Evolutionary conservation across 2,888 invertebrate species (phyloP), one percentile per base, ranked within the genome.

Genomic region (Pseudococcus viburni): DNA sequence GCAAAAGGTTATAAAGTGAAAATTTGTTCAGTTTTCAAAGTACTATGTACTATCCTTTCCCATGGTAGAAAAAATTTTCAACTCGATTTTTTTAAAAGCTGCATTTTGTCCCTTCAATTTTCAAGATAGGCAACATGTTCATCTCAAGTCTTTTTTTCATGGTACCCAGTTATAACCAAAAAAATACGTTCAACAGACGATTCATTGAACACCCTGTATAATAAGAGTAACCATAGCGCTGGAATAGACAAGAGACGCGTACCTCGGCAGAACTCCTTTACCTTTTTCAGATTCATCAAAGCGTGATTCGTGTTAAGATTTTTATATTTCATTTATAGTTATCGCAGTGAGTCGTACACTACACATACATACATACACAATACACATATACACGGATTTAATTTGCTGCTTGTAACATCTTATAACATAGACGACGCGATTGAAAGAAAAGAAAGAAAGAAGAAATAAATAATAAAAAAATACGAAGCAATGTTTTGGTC

Each of bases 261-360:
- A 42, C 42, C n/a, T 80, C 42, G 42, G 42, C 80, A 80, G n/a
- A 73, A 33, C 80, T 39, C 11, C 39, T 33, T 39, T 39, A 39
- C 42, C 68, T 39, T 80, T 80, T 33, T 33, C n/a, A 11, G 42
- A 46, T 33, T 80, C 80, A 80, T 80, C 80, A 80, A 80, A 80
- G 80, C 80, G 80, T 80, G 80, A 80, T 80, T 80, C 80, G 80
- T 80, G 80, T 80, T 59, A 42, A 73, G 80, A 80, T 80, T 80
- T 80, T 80, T 80, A 80, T 80, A 80, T 80, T 80, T 80, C 80
- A 80, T 80, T 80, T 80, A 59, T 19, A 59, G 5, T 8, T 5
- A 59, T 19, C 19, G 19, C 59, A 59, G 19, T 19, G 3, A 19
- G 5, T 19, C 59, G 19, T 19, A 59, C 19, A 33, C 26, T 33